These are phyloP conservation scores for Pimpla rufipes DNA, from an alignment of 2,888 invertebrate genomes.

Conservation along the genomic window DNA sequence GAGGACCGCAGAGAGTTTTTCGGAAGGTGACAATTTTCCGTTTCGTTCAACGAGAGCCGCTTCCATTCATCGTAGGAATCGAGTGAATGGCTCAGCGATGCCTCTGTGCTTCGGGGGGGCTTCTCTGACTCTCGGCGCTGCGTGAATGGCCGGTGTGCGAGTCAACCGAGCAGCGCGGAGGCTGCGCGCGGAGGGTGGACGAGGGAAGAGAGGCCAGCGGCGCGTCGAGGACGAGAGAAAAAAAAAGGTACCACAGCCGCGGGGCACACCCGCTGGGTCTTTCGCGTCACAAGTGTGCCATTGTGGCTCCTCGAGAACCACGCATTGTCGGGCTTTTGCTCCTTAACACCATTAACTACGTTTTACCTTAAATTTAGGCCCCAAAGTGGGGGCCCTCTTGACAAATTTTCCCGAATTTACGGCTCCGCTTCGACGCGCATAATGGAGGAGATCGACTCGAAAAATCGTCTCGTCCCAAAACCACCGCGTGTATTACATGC, in stretches of 20 bases:
- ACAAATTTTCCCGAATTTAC: conserved; percentile 83
- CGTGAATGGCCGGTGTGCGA: conserved; percentile 64
- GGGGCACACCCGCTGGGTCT: conserved; percentile 77
- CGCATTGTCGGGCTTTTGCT: conserved; percentile 79
- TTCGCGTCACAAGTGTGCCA: conserved; percentile 83
- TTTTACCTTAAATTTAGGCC: conserved; percentile 84
- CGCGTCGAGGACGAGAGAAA: conserved; percentile 19
- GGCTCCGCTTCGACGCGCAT: conserved; percentile 71
- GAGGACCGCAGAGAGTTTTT: conserved; percentile 14
- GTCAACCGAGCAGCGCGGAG: conserved; percentile 56
- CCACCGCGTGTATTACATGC: conserved; percentile 1
- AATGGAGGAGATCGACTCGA: conserved; percentile 67
- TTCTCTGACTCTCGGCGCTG: conserved; percentile 49
- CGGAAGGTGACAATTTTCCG: conserved; percentile 67
- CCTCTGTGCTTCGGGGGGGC: conserved; percentile 33
- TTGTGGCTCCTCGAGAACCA: conserved; percentile 80
- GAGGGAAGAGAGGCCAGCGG: neutral
- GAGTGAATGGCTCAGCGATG: conserved; percentile 57
- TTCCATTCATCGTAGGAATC: conserved; percentile 66
- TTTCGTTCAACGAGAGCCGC: conserved; percentile 49
- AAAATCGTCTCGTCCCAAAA: neutral
- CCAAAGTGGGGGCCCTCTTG: conserved; percentile 83
- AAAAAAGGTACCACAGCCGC: conserved; percentile 70
- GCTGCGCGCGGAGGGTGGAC: conserved; percentile 34
- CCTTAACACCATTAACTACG: conserved; percentile 84